Conservation (phyloP, 1,140 invertebrate genomes). For the Drosophila ohnishii region DNA sequence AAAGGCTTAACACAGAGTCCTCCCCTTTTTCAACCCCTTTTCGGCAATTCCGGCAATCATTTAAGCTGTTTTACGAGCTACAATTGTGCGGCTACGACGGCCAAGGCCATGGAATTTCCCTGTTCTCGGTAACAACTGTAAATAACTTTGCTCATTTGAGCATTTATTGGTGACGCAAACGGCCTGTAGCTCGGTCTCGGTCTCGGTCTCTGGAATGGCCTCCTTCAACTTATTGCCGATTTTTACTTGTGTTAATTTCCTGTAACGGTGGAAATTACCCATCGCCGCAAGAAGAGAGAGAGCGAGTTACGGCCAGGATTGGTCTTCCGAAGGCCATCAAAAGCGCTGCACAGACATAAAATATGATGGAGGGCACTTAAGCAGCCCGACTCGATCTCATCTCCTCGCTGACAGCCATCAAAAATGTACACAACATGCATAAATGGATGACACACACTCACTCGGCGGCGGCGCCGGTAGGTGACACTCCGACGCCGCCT, state of each 20-base stretch:
- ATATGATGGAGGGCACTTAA: slow-evolving; percentile 79
- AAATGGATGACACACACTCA: slow-evolving; percentile 63
- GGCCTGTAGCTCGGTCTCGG: slow-evolving; percentile 63
- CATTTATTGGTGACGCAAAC: slow-evolving; percentile 80
- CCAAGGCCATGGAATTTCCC: slow-evolving; percentile 4
- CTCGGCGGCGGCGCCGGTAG: slow-evolving; percentile 7
- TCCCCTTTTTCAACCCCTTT: slow-evolving; percentile 15
- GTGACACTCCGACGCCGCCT: slow-evolving; percentile 42
- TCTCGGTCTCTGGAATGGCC: slow-evolving; percentile 20
- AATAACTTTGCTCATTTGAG: slow-evolving; percentile 80
- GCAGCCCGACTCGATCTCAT: slow-evolving; percentile 48
- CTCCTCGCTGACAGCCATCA: slow-evolving; percentile 70
- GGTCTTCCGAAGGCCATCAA: slow-evolving; percentile 67
- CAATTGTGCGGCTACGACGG: slow-evolving; percentile 56
- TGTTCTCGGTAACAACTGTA: slow-evolving; percentile 59
- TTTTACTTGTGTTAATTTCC: slow-evolving; percentile 80
- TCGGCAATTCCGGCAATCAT: slow-evolving; percentile 44
- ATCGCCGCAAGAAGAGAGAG: background rate
- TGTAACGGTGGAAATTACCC: slow-evolving; percentile 44
- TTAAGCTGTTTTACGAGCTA: slow-evolving; percentile 75
- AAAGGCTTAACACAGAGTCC: slow-evolving; percentile 56
- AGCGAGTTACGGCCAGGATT: slow-evolving; percentile 38
- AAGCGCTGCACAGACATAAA: slow-evolving; percentile 62
- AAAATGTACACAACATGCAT: slow-evolving; percentile 76
- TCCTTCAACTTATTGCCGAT: slow-evolving; percentile 59